A percentile compares a stretch with the other conserved stretches of the same genome.
Evolutionary conservation across 1,140 invertebrate species (phyloP).

Genomic region (Camponotus floridanus): DNA sequence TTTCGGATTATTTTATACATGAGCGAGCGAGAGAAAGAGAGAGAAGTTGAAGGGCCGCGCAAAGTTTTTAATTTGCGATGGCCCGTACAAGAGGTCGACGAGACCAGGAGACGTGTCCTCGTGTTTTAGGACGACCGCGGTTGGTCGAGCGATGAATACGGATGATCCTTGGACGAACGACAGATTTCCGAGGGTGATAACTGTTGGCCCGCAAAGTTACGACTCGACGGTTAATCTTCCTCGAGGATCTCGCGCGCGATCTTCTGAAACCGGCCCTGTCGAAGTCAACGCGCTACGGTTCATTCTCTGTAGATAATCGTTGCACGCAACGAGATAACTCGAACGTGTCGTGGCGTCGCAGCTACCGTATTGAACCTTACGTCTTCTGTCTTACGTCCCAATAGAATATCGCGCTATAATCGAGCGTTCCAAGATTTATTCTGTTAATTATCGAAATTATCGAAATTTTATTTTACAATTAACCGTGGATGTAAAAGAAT

Average conservation of each 20-base stretch:
- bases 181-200: constrained; percentile 69
- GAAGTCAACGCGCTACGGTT: constrained; percentile 66
- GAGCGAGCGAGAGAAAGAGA: not conserved
- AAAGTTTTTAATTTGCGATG: constrained; percentile 57
- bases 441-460: not conserved
- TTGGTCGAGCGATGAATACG: constrained; percentile 51
- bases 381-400: not conserved
- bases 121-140: constrained; percentile 50
- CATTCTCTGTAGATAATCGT: constrained; percentile 70
- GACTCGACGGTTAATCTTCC: constrained; percentile 39
- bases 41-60: not conserved
- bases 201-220: constrained; percentile 39
- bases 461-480: not conserved
- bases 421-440: not conserved
- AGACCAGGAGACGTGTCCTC: constrained; percentile 35
- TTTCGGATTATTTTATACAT: not conserved
- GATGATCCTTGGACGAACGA: constrained; percentile 65
- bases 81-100: constrained; percentile 19
- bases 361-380: constrained; percentile 57
- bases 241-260: constrained; percentile 29
- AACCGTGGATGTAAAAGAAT: not conserved
- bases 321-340: constrained; percentile 53
- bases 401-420: not conserved
- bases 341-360: constrained; percentile 19
- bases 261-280: constrained; percentile 66